Percentiles rank a stretch among this genome's conserved stretches.
These are phyloP conservation scores for Climacteris rufus DNA, from an alignment of 2,113 vertebrate species.

Conservation along the genomic window DNA sequence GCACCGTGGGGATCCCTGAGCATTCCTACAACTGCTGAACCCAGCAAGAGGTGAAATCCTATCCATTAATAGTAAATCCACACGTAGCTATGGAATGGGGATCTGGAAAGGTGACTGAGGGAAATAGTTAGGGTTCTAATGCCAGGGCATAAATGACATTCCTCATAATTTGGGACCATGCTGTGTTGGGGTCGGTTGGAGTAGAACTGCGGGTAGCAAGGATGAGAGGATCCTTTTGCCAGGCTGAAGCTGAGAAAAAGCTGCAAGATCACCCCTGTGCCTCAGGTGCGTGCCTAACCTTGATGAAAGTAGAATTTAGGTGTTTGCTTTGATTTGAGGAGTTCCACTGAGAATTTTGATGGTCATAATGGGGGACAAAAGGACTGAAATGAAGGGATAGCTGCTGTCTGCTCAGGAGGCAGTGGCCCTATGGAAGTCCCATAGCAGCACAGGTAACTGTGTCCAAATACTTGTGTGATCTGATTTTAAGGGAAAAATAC, in stretches of 20 bases:
- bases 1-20: not conserved
- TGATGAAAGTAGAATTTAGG: not conserved
- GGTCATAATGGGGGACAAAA: not conserved
- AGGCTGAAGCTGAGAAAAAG: not conserved
- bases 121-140: not conserved
- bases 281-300: not conserved
- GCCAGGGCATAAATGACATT: not conserved
- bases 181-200: not conserved
- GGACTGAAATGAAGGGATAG: not conserved
- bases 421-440: not conserved
- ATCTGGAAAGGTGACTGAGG: not conserved
- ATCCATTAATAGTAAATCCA: not conserved
- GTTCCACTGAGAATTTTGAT: not conserved
- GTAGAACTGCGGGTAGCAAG: not conserved
- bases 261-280: not conserved
- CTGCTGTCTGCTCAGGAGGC: not conserved
- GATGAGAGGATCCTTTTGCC: not conserved
- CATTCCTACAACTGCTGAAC: not conserved
- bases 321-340: not conserved
- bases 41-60: not conserved
- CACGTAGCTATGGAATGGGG: accelerated
- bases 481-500: not conserved
- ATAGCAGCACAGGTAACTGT: not conserved
- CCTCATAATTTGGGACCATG: not conserved
- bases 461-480: not conserved